Percentiles rank a stretch among this genome's conserved stretches.
phyloP scores from a whole-genome alignment of 2,113 vertebrate species.

The Fukomys damarensis region DNA sequence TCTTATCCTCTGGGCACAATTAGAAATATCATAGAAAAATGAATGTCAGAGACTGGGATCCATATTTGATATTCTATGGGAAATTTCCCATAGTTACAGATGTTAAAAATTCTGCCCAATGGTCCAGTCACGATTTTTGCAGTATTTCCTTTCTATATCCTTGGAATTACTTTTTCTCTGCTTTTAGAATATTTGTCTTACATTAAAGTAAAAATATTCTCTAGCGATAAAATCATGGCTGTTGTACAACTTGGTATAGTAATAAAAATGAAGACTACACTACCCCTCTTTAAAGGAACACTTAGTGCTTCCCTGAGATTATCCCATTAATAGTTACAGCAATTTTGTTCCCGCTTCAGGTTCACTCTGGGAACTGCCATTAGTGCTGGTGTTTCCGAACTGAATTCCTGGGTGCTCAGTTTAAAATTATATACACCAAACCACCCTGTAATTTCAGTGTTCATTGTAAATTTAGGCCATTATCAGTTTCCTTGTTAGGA shows the following conservation, averaged over 20 bases:
- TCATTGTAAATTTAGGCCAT: slow-evolving; percentile 29
- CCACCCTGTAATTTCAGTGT: not conserved
- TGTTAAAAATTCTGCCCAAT: slow-evolving; percentile 75
- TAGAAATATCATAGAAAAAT: slow-evolving; percentile 83
- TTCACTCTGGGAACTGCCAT: slow-evolving; percentile 36
- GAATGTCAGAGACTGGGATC: slow-evolving; percentile 78
- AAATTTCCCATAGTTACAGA: slow-evolving; percentile 78
- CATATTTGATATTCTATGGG: slow-evolving; percentile 80
- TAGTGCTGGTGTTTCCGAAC: not conserved
- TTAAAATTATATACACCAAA: slow-evolving; percentile 2
- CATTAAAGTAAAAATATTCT: slow-evolving; percentile 54
- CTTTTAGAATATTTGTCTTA: slow-evolving; percentile 60
- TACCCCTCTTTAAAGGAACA: not conserved
- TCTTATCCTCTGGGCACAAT: slow-evolving; percentile 81
- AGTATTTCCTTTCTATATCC: slow-evolving; percentile 53
- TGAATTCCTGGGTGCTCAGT: not conserved
- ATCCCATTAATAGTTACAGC: not conserved
- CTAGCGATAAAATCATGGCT: slow-evolving; percentile 20
- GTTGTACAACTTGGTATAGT: not conserved
- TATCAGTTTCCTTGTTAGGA: slow-evolving; percentile 33
- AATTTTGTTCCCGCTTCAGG: not conserved
- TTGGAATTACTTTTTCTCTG: slow-evolving; percentile 62
- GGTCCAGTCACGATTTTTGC: slow-evolving; percentile 59
- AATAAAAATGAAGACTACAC: slow-evolving; percentile 15
- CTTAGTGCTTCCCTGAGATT: slow-evolving; percentile 29